Base-by-base conservation (phyloP, 2,113 vertebrate genomes). In the Protobothrops mucrosquamatus region DNA sequence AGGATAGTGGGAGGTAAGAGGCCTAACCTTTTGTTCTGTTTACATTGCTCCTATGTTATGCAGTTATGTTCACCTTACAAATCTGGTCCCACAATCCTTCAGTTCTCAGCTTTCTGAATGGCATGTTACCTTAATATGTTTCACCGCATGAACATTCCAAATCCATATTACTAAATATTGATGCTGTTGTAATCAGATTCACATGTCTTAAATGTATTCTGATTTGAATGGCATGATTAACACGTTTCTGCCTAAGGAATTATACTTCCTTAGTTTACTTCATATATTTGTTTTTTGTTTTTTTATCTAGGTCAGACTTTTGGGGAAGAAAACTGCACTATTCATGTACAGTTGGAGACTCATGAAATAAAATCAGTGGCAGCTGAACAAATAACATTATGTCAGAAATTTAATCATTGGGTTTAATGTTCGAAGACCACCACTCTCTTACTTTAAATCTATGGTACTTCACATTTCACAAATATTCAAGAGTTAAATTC, bases 21-120 rank as follows among this genome's bases (percentile, higher is more conserved):
- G 91, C 88, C 92, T 97, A 95, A 97, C 95, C 96, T 97, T 97
- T 97, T 97, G 96, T 97, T 96, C 96, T 94, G 85, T 90, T 93
- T 91, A 93, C 94, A 96, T 97, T 94, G 94, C 96, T 95, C 26
- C 88, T 94, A 94, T 95, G 90, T 94, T 92, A 0, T 89, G 92
- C 94, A 88, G 95, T 20, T 94, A 57, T 94, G 87, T 90, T 92
- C 69, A 34, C 92, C 95, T 46, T 94, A 94, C 93, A 51, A n/a
- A 95, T 86, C 88, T 95, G 3, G 91, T 94, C 95, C 96, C 91
- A 93, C 93, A 93, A 43, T 93, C 34, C 90, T 95, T 91, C 88
- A 92, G 74, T 94, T 85, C 91, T 88, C 14, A 54, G 85, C 85
- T 48, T 91, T 89, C 96, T 95, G 94, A 89, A 95, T 92, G 94